These are phyloP conservation scores for Eciton burchellii DNA, from an alignment of 1,140 invertebrate genomes.

Conservation along the genomic window DNA sequence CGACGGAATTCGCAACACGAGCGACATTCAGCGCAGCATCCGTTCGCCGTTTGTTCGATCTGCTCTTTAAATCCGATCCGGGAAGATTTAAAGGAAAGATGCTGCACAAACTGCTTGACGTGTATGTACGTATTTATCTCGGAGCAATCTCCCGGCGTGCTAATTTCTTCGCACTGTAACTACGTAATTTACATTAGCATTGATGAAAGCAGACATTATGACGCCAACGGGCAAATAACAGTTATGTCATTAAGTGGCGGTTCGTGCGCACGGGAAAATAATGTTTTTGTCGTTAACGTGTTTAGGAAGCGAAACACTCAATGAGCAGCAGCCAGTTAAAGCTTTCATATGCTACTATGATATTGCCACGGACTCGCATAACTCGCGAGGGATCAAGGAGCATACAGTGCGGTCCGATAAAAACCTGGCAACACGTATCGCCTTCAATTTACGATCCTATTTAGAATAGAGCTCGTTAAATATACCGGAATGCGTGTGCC, in stretches of 20 bases:
- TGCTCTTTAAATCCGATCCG: not conserved
- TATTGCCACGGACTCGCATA: slow-evolving; percentile 18
- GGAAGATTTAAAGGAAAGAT: not conserved
- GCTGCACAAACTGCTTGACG: not conserved
- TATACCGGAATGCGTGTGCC: not conserved
- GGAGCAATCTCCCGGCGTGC: not conserved
- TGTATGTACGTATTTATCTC: not conserved
- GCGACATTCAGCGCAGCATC: too few species aligned
- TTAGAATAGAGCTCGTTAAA: slow-evolving; percentile 2
- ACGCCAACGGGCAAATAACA: slow-evolving; percentile 12
- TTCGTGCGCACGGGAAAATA: slow-evolving; percentile 22
- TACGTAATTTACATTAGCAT: slow-evolving; percentile 21
- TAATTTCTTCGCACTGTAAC: slow-evolving; percentile 22
- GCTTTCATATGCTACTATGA: slow-evolving; percentile 9
- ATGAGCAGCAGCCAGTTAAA: slow-evolving; percentile 11
- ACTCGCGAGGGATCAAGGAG: not conserved
- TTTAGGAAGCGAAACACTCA: slow-evolving; percentile 32
- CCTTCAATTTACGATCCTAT: slow-evolving; percentile 17
- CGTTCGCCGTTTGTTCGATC: not conserved
- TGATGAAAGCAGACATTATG: slow-evolving; percentile 31
- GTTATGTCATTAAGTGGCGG: slow-evolving; percentile 19
- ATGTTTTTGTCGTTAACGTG: slow-evolving; percentile 39
- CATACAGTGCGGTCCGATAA: slow-evolving; percentile 47
- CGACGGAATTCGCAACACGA: not conserved
- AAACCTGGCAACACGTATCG: slow-evolving; percentile 26